A percentile compares a stretch with the other conserved stretches of the same genome.
These are phyloP conservation scores for Solea senegalensis DNA, from an alignment of 2,113 vertebrate genomes.

Conservation along the genomic window DNA sequence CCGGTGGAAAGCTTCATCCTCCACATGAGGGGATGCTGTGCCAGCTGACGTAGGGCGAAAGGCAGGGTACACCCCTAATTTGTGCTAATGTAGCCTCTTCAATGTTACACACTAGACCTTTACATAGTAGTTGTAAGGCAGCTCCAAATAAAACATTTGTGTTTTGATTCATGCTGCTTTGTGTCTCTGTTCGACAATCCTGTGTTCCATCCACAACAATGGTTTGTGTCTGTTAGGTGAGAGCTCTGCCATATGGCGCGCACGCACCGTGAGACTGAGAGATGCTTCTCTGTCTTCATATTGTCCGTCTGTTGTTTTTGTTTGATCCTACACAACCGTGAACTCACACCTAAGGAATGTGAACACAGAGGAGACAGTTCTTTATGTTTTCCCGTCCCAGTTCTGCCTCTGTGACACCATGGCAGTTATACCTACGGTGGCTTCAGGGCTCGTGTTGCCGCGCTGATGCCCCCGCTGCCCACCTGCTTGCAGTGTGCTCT, in stretches of 20 bases:
- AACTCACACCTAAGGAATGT: conserved; percentile 1
- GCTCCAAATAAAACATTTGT: not conserved
- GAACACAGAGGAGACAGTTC: not conserved
- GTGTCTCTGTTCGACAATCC: not conserved
- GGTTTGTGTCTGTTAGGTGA: conserved; percentile 11
- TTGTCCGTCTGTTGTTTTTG: not conserved
- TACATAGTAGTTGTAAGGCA: not conserved
- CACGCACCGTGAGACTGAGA: conserved; percentile 8
- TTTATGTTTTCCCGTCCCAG: conserved; percentile 6
- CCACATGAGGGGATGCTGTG: no score
- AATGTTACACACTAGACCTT: no score
- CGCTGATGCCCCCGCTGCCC: conserved; percentile 59
- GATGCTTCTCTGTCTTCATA: conserved; percentile 4
- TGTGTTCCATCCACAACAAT: conserved; percentile 12
- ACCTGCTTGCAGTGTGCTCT: conserved; percentile 68
- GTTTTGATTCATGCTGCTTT: not conserved
- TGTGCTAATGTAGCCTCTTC: no score
- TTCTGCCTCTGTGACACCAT: conserved; percentile 40
- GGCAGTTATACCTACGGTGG: conserved; percentile 28
- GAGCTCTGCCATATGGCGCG: conserved; percentile 34
- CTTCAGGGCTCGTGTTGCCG: conserved; percentile 52
- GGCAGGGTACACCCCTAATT: no score
- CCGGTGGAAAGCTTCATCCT: no score
- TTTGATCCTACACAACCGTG: not conserved
- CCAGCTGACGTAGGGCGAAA: no score